Percentiles rank a stretch among this genome's conserved stretches.
Evolutionary conservation across 1,140 invertebrate species (phyloP).

Genomic region (Cydia pomonella): DNA sequence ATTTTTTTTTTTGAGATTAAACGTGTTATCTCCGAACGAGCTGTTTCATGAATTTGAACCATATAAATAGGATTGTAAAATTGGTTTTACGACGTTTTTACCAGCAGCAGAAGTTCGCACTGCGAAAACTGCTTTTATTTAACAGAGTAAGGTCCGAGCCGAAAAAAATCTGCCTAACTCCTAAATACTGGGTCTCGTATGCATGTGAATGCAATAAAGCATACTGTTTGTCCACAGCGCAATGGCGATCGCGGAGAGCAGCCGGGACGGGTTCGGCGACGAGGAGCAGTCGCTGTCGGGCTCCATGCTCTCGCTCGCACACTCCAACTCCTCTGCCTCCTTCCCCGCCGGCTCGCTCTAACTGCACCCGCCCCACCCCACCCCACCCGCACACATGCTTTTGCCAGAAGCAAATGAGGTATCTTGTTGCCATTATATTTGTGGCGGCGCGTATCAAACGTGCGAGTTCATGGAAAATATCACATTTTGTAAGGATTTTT

Average conservation of each 20-base stretch:
- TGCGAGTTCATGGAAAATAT: background rate
- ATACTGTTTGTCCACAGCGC: conserved; percentile 90
- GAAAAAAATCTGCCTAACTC: too few species aligned
- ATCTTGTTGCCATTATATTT: conserved; percentile 29
- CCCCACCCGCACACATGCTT: conserved; percentile 22
- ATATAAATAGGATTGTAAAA: too few species aligned
- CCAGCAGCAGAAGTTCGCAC: too few species aligned
- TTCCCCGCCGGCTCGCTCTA: conserved; percentile 93
- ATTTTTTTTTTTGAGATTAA: too few species aligned
- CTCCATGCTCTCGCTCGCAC: conserved; percentile 95
- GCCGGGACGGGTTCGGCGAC: conserved; percentile 91
- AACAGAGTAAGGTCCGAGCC: too few species aligned
- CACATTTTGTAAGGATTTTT: background rate
- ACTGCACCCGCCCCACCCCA: conserved; percentile 48
- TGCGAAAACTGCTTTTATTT: too few species aligned
- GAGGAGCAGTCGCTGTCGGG: conserved; percentile 95
- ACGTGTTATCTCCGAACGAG: too few species aligned
- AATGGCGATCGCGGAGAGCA: conserved; percentile 93
- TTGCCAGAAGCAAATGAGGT: background rate
- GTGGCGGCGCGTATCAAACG: background rate
- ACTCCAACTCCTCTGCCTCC: conserved; percentile 95
- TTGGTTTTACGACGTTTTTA: too few species aligned
- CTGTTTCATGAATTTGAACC: too few species aligned
- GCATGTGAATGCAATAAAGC: too few species aligned
- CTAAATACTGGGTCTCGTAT: too few species aligned